Conservation (phyloP, 2,797 vertebrate species). For the Lagorchestes hirsutus region DNA sequence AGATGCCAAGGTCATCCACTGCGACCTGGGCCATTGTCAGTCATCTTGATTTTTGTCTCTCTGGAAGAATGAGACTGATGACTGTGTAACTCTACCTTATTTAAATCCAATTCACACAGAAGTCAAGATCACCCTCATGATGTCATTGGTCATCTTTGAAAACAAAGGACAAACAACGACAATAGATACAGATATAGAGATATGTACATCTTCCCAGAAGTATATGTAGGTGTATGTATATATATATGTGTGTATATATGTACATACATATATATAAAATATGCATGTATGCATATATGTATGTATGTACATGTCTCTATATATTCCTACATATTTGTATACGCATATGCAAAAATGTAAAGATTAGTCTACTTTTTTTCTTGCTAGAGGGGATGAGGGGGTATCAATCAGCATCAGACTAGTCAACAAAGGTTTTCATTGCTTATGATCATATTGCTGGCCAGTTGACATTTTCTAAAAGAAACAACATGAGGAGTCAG, state of each 20-base stretch:
- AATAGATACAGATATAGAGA: neutral
- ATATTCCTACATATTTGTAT: neutral
- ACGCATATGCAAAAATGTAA: neutral
- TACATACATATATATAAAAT: too few species aligned
- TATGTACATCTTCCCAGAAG: neutral
- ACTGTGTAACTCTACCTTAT: neutral
- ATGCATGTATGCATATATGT: neutral
- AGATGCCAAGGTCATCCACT: neutral
- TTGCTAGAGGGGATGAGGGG: neutral
- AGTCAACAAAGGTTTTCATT: neutral
- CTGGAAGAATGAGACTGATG: neutral
- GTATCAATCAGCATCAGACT: neutral
- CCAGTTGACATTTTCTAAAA: neutral
- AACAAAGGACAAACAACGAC: neutral
- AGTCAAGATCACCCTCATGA: neutral
- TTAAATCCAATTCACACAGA: neutral
- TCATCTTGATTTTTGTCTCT: neutral
- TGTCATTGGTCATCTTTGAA: neutral
- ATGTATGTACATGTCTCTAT: neutral
- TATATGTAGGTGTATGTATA: too few species aligned
- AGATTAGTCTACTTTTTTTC: neutral
- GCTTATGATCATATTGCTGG: neutral
- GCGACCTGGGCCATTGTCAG: neutral
- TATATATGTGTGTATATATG: too few species aligned
- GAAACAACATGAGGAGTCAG: neutral